Percentiles rank a stretch among this genome's conserved stretches.
phyloP scores from a whole-genome alignment of 2,888 invertebrate species.

The Eupithecia centaureata region DNA sequence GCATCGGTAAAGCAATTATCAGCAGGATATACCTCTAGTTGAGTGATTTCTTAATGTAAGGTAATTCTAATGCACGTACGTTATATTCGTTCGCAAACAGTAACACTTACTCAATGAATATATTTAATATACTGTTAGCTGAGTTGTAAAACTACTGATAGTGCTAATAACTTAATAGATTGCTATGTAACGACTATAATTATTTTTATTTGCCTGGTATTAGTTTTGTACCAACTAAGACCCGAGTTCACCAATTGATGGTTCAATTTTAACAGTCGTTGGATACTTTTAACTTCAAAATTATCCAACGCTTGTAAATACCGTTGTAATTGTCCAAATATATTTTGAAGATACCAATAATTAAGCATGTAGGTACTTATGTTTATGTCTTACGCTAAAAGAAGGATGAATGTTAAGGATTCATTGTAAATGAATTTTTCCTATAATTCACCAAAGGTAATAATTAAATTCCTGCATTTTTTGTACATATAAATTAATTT shows the following conservation, averaged over 20 bases:
- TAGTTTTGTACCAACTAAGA: too few relatives aligned
- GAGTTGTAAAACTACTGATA: slow-evolving; percentile 45
- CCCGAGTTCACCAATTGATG: not conserved
- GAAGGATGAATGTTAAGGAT: too few relatives aligned
- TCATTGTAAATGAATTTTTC: not conserved
- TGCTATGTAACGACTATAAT: not conserved
- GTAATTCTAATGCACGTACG: slow-evolving; percentile 58
- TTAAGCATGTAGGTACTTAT: too few relatives aligned
- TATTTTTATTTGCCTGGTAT: not conserved
- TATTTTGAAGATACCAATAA: too few relatives aligned
- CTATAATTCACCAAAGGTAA: too few relatives aligned
- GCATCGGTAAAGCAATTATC: slow-evolving; percentile 43
- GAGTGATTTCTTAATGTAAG: slow-evolving; percentile 46
- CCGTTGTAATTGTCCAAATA: too few relatives aligned
- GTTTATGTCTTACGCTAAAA: not conserved
- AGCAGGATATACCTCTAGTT: slow-evolving; percentile 38
- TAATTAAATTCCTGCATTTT: too few relatives aligned
- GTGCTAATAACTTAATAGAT: slow-evolving; percentile 8
- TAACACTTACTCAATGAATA: slow-evolving; percentile 63
- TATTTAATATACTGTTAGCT: slow-evolving; percentile 63
- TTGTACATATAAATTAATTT: not conserved
- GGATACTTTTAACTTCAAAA: too few relatives aligned
- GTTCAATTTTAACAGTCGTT: too few relatives aligned
- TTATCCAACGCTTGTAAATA: too few relatives aligned
- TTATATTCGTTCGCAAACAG: slow-evolving; percentile 59